Conservation (phyloP, 2,113 vertebrate species). For the Carassius gibelio region DNA sequence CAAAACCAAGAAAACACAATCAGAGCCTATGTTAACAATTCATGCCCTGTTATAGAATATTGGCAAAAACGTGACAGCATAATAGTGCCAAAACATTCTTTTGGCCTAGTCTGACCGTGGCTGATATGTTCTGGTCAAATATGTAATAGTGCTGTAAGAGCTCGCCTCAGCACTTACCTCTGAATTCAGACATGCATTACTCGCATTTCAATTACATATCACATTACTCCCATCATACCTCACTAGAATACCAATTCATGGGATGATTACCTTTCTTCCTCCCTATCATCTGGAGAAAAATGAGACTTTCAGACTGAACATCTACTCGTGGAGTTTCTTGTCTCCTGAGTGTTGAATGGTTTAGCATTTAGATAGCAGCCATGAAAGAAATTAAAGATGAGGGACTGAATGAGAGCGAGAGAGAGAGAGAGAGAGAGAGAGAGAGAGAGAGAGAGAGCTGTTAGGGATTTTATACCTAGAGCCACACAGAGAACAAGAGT, state of each 20-base stretch:
- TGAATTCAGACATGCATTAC: slow-evolving; percentile 27
- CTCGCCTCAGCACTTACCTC: background rate
- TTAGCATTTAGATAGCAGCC: slow-evolving; percentile 56
- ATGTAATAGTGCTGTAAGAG: background rate
- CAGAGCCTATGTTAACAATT: background rate
- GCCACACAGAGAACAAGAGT: background rate
- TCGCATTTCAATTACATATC: slow-evolving; percentile 47
- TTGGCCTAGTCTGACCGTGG: background rate
- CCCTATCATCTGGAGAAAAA: slow-evolving; percentile 28
- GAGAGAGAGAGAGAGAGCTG: background rate
- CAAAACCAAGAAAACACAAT: background rate
- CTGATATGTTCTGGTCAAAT: slow-evolving; percentile 25
- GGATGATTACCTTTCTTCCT: slow-evolving; percentile 49
- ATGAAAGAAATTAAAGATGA: slow-evolving; percentile 26
- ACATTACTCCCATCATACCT: slow-evolving; percentile 32
- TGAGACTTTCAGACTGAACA: slow-evolving; percentile 18
- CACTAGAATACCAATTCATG: slow-evolving; percentile 40
- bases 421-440: background rate
- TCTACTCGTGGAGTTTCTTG: slow-evolving; percentile 8
- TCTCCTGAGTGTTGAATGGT: slow-evolving; percentile 40
- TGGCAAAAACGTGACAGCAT: background rate
- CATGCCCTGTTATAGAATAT: background rate
- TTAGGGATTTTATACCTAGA: background rate
- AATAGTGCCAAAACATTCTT: slow-evolving; percentile 8
- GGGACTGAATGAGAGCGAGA: background rate